These are phyloP conservation scores for Aythya baeri DNA, from an alignment of 2,113 vertebrate species.

Conservation along the genomic window DNA sequence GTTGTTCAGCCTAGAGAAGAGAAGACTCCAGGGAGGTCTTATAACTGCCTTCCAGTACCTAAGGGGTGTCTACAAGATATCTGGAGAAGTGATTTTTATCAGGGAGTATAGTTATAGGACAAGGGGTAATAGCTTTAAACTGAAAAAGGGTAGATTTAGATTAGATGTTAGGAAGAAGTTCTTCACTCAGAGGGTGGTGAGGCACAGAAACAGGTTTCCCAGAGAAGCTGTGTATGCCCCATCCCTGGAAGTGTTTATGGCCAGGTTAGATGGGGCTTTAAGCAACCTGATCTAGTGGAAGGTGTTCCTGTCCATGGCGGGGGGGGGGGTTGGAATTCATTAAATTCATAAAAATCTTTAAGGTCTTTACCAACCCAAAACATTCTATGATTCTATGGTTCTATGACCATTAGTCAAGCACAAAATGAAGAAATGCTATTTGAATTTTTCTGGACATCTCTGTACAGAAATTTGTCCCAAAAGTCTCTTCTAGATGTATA, in stretches of 20 bases:
- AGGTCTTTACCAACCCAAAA: neutral
- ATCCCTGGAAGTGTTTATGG: neutral
- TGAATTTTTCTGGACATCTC: neutral
- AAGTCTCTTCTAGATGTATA: neutral
- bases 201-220: neutral
- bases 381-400: neutral
- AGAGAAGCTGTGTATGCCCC: neutral
- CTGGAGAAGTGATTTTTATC: neutral
- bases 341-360: neutral
- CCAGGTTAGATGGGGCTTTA: neutral
- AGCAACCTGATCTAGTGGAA: neutral
- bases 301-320: neutral
- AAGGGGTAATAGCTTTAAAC: neutral
- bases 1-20: neutral
- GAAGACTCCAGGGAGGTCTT: neutral
- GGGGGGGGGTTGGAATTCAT: neutral
- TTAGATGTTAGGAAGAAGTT: neutral
- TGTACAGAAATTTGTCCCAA: neutral
- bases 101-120: neutral
- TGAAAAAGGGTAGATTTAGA: neutral
- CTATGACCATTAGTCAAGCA: neutral
- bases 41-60: neutral
- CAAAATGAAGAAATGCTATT: neutral
- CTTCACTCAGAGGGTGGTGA: neutral
- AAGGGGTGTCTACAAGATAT: neutral